phyloP scores from a whole-genome alignment of 2,113 vertebrate genomes.

The Holacanthus passer region DNA sequence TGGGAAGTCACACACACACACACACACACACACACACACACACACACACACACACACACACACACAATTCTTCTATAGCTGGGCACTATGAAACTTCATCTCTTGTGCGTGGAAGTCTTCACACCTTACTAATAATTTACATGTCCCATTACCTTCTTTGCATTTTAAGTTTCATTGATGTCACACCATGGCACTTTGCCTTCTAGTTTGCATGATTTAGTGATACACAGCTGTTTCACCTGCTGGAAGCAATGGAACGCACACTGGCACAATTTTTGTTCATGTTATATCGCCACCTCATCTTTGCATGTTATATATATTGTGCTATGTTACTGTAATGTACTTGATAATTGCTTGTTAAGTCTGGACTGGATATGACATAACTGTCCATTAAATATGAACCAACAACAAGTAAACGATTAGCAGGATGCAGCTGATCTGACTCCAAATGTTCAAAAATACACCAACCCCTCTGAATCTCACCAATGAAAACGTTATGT shows the following conservation, averaged over 20 bases:
- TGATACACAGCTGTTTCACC: background rate
- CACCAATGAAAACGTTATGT: no score
- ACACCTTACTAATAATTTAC: background rate
- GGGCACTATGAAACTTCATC: background rate
- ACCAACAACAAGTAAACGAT: no score
- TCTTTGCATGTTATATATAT: background rate
- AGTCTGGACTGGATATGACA: no score
- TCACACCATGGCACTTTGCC: background rate
- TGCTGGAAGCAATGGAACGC: background rate
- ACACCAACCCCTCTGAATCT: no score
- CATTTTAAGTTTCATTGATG: constrained; percentile 20
- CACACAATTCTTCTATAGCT: background rate
- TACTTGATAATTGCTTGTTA: background rate
- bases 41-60: no score
- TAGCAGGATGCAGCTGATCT: no score
- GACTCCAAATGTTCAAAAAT: no score
- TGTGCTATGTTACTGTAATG: background rate
- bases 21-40: no score
- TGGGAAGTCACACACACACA: background rate
- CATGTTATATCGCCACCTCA: background rate
- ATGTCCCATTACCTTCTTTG: background rate
- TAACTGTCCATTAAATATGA: background rate
- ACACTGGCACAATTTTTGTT: background rate
- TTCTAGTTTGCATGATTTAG: constrained; percentile 18
- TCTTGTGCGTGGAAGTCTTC: background rate